Evolutionary conservation across 2,888 invertebrate genomes (phyloP).

Genomic region (Blera fallax): DNA sequence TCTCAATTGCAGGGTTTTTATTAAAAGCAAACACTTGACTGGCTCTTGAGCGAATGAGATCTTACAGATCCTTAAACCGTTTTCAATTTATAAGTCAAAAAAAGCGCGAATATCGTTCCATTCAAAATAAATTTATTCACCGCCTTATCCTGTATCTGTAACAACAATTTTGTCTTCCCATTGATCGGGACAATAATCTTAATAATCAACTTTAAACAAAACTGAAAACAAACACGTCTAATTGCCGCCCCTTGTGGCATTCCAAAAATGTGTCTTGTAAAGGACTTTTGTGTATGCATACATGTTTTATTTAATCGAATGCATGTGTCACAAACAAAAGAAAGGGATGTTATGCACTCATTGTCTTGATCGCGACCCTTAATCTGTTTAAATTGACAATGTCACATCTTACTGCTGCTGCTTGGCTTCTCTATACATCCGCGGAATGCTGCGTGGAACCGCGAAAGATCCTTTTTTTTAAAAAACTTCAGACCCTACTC

Average conservation of each 20-base stretch:
- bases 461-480: conserved; percentile 19
- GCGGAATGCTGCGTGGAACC: conserved; percentile 54
- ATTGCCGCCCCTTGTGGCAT: conserved; percentile 51
- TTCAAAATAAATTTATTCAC: conserved; percentile 48
- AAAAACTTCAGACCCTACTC: conserved; percentile 5
- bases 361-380: conserved; percentile 48
- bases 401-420: conserved; percentile 20
- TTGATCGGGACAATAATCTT: conserved; percentile 32
- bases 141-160: neutral
- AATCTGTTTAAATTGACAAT: conserved; percentile 63
- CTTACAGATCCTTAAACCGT: neutral
- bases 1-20: conserved; percentile 55
- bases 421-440: conserved; percentile 20
- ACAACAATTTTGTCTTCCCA: conserved; percentile 43
- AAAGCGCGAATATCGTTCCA: neutral
- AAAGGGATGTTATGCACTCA: conserved; percentile 26
- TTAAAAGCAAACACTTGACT: conserved; percentile 59
- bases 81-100: conserved; percentile 5
- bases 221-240: conserved; percentile 62
- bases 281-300: neutral
- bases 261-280: neutral
- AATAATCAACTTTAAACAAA: conserved; percentile 45
- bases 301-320: conserved; percentile 13
- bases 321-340: conserved; percentile 33
- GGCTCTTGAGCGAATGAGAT: conserved; percentile 18